Conservation (phyloP, 2,113 vertebrate species). For the Pampusana beccarii region DNA sequence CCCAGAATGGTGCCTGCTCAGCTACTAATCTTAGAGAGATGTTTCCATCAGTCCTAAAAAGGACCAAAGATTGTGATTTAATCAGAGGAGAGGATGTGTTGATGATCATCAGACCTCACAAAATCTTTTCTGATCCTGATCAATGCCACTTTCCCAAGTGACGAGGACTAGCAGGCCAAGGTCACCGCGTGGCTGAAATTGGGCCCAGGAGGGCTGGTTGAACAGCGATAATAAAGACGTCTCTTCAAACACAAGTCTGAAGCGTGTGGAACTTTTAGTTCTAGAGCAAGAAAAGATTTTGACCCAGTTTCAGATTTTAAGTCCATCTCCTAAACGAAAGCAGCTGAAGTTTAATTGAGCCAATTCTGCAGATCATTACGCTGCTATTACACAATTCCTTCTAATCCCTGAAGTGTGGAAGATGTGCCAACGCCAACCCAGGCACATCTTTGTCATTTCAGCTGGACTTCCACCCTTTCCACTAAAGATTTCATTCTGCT, state of each 20-base stretch:
- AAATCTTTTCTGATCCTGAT: not conserved
- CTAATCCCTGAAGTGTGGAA: constrained; percentile 56
- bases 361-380: constrained; percentile 62
- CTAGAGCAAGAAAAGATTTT: constrained; percentile 46
- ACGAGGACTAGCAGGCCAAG: not conserved
- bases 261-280: not conserved
- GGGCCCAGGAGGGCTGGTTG: not conserved
- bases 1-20: not conserved
- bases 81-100: not conserved
- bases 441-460: constrained; percentile 61
- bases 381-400: constrained; percentile 66
- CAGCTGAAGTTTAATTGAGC: constrained; percentile 66
- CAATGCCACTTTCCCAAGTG: not conserved
- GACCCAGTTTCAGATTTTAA: constrained; percentile 59
- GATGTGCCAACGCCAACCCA: constrained; percentile 56
- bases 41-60: not conserved
- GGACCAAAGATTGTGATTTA: not conserved
- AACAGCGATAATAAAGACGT: not conserved
- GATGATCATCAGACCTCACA: not conserved
- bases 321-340: constrained; percentile 64
- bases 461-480: constrained; percentile 43
- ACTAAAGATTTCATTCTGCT: constrained; percentile 38
- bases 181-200: not conserved
- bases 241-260: not conserved
- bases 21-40: not conserved